Evolutionary conservation across 1,140 invertebrate genomes (phyloP), one percentile per base, ranked within the genome.

Genomic region (Steinernema khuongi): DNA sequence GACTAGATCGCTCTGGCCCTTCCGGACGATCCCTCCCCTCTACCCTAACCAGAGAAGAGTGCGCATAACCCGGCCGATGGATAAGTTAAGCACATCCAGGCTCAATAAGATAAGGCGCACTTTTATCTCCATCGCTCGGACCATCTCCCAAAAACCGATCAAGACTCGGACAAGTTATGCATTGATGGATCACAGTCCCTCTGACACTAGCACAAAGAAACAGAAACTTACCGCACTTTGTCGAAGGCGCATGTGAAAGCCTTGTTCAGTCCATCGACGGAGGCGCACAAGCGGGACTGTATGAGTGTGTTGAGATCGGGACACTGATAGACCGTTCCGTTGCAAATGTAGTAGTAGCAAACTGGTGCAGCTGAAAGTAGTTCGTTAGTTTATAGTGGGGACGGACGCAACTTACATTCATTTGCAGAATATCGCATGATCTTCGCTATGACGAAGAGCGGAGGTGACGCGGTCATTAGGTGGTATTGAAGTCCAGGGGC

Each of bases 291-390:
- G 89, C 95, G 90, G 0, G 94, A 96, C 86, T 96, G 97, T 32
- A 98, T 89, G 19, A 97, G 92, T 78, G 94, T 94, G 43, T 91
- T 91, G 36, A 99, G 87, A 88, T 98, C 96, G 28, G 96, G 96
- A 43, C 94, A 94, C 87, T 98, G 94, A 86, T 97, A 97, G 1
- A 98, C 92, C 79, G 92, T 90, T 50, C 96, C 96, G 75, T 93
- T 94, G 83, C 97, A 93, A 68, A 98, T 96, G 85, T 99, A 98
- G 87, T 96, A 99, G 89, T 98, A 93, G 50, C 94, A 91, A 29
- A 97, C 85, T 22, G 96, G 93, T 2, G 92, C 94, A n/a, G 81
- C 80, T 81, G 19, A 73, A 82, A 71, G 28, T 22, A 36, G 28
- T 41, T 17, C 19, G 17, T 66, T 18, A 30, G 4, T 2, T 72